These are phyloP conservation scores for Enteromius afrohamiltoni DNA, from an alignment of 2,797 vertebrate species.

Conservation along the genomic window DNA sequence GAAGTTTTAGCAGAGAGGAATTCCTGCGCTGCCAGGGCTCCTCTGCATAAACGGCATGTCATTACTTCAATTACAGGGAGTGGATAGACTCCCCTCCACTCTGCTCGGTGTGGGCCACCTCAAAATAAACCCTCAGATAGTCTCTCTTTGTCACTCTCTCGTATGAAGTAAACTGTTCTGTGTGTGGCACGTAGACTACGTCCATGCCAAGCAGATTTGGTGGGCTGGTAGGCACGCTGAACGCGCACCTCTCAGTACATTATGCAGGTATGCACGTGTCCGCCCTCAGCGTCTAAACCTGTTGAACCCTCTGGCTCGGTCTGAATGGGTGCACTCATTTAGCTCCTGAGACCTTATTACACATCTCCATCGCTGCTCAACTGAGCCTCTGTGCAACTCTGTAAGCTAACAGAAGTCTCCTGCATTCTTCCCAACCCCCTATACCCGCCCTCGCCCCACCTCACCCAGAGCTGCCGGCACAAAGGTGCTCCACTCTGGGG, in stretches of 20 bases:
- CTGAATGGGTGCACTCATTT: slow-evolving; percentile 52
- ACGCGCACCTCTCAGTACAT: slow-evolving; percentile 5
- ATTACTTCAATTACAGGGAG: slow-evolving; percentile 62
- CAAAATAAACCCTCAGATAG: slow-evolving; percentile 33
- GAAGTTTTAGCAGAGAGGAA: slow-evolving; percentile 19
- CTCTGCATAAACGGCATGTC: slow-evolving; percentile 50
- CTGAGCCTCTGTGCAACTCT: slow-evolving; percentile 51
- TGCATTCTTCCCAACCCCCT: slow-evolving; percentile 46
- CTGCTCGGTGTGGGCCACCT: slow-evolving; percentile 14
- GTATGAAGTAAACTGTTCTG: neutral
- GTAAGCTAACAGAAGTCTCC: slow-evolving; percentile 56
- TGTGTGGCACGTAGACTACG: neutral
- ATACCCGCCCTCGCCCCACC: slow-evolving; percentile 22
- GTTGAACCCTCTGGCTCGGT: slow-evolving; percentile 47
- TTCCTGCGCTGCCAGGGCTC: slow-evolving; percentile 25
- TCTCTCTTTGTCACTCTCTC: slow-evolving; percentile 27
- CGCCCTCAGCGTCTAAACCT: slow-evolving; percentile 47
- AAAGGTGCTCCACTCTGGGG: slow-evolving; percentile 68
- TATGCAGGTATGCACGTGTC: slow-evolving; percentile 47
- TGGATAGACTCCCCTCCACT: slow-evolving; percentile 40
- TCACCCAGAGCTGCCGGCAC: slow-evolving; percentile 34
- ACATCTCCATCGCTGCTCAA: slow-evolving; percentile 44
- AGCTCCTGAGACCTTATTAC: slow-evolving; percentile 43
- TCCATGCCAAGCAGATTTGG: neutral
- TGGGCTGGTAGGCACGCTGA: slow-evolving; percentile 10